Conservation (phyloP, 2,888 invertebrate genomes). For the Brachyopa scutellaris region DNA sequence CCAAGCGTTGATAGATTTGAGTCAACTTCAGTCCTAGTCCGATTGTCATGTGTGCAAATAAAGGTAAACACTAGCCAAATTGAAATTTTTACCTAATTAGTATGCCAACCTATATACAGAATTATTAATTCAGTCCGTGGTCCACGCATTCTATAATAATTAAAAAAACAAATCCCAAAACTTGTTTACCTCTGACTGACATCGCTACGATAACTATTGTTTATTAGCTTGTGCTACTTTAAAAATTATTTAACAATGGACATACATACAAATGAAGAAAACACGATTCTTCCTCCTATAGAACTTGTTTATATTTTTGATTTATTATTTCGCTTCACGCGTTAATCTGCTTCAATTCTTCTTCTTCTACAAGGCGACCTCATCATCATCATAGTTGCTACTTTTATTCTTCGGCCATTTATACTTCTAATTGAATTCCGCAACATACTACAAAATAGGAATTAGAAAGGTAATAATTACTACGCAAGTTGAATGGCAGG, state of each 20-base stretch:
- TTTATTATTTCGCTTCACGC: slow-evolving; percentile 18
- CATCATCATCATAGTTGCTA: neutral
- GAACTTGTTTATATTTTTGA: slow-evolving; percentile 35
- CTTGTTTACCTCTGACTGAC: slow-evolving; percentile 32
- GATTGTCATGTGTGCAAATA: too few relatives aligned
- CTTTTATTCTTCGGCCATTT: slow-evolving; percentile 1
- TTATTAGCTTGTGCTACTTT: slow-evolving; percentile 16
- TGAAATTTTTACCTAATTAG: too few relatives aligned
- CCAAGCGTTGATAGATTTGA: too few relatives aligned
- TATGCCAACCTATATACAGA: neutral
- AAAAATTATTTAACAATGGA: slow-evolving; percentile 16
- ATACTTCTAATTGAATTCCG: slow-evolving; percentile 8
- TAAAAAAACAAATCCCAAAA: neutral
- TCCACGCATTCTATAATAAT: neutral
- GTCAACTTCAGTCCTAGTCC: too few relatives aligned
- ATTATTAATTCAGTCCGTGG: slow-evolving; percentile 5
- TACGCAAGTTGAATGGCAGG: neutral
- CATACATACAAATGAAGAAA: neutral
- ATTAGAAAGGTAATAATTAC: slow-evolving; percentile 21
- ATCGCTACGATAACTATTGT: slow-evolving; percentile 6
- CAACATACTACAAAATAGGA: neutral
- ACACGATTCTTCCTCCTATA: slow-evolving; percentile 12
- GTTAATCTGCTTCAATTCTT: slow-evolving; percentile 16
- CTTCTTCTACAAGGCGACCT: neutral
- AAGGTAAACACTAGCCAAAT: neutral